phyloP scores from a whole-genome alignment of 2,888 invertebrate genomes.

The Folsomia manolachei region DNA sequence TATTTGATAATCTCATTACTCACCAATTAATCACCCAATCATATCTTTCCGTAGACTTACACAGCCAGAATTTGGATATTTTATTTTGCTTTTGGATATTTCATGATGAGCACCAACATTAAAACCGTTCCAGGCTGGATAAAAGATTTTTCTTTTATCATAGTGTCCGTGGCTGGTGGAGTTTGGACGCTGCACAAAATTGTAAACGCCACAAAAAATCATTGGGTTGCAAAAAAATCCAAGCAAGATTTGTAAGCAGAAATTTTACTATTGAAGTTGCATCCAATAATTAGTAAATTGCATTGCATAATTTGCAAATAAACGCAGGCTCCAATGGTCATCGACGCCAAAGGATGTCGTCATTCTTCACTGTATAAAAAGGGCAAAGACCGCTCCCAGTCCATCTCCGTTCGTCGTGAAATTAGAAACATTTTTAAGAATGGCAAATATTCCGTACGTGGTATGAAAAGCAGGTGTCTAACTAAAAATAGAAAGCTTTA shows the following conservation, averaged over 20 bases:
- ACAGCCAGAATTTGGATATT: no score
- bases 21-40: no score
- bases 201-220: not conserved
- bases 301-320: no score
- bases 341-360: conserved; percentile 30
- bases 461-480: no score
- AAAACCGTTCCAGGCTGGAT: not conserved
- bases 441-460: conserved; percentile 35
- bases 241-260: not conserved
- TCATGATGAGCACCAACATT: no score
- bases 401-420: conserved; percentile 37
- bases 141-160: not conserved
- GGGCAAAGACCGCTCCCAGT: conserved; percentile 32
- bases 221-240: not conserved
- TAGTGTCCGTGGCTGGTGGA: not conserved
- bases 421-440: conserved; percentile 37
- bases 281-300: no score
- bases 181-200: not conserved
- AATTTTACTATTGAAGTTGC: no score
- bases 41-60: no score
- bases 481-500: not conserved
- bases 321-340: conserved; percentile 33
- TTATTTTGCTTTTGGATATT: no score
- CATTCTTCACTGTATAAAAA: conserved; percentile 25
- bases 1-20: no score